Percentiles rank a stretch among this genome's conserved stretches.
Conservation (phyloP, 1,140 invertebrate genomes). For the Drosophila rhopaloa region DNA sequence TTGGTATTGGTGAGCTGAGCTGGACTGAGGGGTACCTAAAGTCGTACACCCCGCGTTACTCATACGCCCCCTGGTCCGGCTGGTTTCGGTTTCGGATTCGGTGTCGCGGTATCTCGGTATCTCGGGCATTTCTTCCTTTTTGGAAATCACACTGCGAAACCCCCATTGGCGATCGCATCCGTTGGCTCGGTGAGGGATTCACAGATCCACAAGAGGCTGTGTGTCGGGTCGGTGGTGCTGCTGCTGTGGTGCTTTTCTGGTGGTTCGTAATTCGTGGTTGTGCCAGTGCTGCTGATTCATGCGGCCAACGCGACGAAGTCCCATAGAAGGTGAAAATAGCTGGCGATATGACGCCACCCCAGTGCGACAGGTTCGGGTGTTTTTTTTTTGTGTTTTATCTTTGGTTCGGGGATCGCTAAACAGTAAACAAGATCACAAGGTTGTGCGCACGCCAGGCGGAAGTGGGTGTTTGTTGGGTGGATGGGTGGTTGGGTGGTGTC, state of each 20-base stretch:
- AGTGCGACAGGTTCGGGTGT: constrained; percentile 68
- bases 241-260: constrained; percentile 19
- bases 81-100: not conserved
- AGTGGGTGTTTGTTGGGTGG: constrained; percentile 52
- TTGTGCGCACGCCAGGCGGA: constrained; percentile 81
- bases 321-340: constrained; percentile 82
- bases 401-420: constrained; percentile 72
- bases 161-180: constrained; percentile 45
- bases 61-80: constrained; percentile 59
- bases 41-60: constrained; percentile 51
- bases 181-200: constrained; percentile 48
- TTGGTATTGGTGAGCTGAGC: not conserved
- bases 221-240: not conserved
- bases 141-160: constrained; percentile 67
- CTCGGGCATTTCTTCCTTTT: constrained; percentile 70
- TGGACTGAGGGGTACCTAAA: constrained; percentile 34
- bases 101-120: not conserved
- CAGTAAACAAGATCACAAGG: constrained; percentile 83
- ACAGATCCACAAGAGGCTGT: constrained; percentile 72
- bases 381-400: constrained; percentile 26
- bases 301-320: constrained; percentile 74
- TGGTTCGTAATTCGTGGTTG: constrained; percentile 20
- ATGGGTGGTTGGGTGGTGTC: not conserved
- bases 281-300: constrained; percentile 62
- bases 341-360: constrained; percentile 77